Evolutionary conservation across 2,113 vertebrate species (phyloP).

Genomic region (Leptosomus discolor): DNA sequence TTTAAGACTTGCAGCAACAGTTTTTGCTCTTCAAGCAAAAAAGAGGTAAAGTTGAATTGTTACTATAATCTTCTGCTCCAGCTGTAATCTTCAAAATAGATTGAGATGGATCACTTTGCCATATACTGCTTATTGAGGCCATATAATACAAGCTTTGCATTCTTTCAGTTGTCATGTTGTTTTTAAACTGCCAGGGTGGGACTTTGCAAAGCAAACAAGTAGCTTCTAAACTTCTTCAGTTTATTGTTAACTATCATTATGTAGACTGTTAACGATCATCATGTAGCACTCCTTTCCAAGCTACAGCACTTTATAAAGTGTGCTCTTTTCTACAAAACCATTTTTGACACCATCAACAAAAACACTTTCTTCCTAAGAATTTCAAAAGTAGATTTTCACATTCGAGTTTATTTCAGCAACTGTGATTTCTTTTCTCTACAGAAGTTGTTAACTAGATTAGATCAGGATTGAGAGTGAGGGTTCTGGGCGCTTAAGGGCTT

Average conservation of each 20-base stretch:
- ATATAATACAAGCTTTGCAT: background rate
- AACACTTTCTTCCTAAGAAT: background rate
- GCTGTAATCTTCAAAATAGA: background rate
- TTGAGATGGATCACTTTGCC: background rate
- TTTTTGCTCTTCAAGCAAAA: background rate
- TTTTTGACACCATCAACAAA: background rate
- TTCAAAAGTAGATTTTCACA: background rate
- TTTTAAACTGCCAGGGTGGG: background rate
- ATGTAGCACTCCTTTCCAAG: background rate
- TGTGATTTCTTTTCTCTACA: background rate
- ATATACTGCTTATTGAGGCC: background rate
- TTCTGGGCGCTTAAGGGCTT: background rate
- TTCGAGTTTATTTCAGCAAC: background rate
- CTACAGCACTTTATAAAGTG: background rate
- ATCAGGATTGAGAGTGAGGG: background rate
- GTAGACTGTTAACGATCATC: background rate
- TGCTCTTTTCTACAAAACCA: background rate
- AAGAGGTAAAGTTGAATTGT: background rate
- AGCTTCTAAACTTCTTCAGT: background rate
- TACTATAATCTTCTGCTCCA: background rate
- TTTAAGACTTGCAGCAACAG: background rate
- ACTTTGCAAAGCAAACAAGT: background rate
- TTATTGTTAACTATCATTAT: background rate
- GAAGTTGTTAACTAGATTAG: background rate
- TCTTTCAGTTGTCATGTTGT: background rate